phyloP scores from a whole-genome alignment of 2,888 invertebrate species.

The Pyrrhosoma nymphula region DNA sequence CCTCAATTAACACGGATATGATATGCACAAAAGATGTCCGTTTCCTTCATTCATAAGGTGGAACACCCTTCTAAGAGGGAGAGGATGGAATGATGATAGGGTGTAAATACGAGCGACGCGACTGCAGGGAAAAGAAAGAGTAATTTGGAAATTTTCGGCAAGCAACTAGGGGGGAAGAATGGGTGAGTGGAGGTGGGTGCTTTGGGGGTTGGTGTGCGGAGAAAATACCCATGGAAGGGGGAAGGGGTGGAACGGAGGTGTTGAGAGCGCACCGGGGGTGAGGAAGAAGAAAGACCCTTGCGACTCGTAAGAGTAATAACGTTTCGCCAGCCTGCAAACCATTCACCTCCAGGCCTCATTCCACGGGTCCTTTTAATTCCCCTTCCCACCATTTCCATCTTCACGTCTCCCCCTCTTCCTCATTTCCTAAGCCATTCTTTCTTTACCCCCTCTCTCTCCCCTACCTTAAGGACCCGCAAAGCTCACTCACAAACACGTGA shows the following conservation, averaged over 20 bases:
- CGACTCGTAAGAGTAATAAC: conserved; percentile 17
- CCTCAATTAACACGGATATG: too few relatives aligned
- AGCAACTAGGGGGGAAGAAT: not conserved
- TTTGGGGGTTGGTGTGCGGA: not conserved
- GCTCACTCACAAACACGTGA: too few relatives aligned
- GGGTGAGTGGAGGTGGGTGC: not conserved
- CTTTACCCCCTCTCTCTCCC: not conserved
- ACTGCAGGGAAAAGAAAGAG: not conserved
- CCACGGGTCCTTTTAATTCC: not conserved
- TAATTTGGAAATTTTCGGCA: not conserved
- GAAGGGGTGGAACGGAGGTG: not conserved
- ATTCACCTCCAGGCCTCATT: conserved; percentile 28
- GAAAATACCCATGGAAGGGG: not conserved
- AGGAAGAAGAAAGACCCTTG: not conserved
- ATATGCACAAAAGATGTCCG: too few relatives aligned
- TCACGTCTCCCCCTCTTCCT: not conserved
- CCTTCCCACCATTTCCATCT: not conserved
- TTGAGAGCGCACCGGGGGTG: not conserved
- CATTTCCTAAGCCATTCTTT: not conserved
- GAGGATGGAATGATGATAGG: too few relatives aligned
- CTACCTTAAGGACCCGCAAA: not conserved
- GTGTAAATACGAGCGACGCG: not conserved
- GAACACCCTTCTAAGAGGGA: too few relatives aligned
- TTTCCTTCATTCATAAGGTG: too few relatives aligned
- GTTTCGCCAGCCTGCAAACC: conserved; percentile 36